Evolutionary conservation across 2,888 invertebrate species (phyloP), one percentile per base, ranked within the genome.

Genomic region (Eupithecia insigniata): DNA sequence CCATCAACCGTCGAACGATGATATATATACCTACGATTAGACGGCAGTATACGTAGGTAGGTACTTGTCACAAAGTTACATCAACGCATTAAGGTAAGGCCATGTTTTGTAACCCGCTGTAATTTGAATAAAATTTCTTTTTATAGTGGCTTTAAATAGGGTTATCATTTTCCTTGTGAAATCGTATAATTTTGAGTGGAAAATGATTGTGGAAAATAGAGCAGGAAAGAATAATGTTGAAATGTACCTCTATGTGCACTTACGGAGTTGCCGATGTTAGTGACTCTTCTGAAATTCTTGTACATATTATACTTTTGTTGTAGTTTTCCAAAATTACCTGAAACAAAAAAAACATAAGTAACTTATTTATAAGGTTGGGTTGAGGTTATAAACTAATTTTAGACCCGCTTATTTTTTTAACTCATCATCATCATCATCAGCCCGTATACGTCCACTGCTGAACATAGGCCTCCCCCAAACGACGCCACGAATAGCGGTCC

Each of bases 1-100:
- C 69, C 69, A 74, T 74, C 75, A 74, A 76, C 72, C 67, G 70
- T 73, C 66, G 76, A 76, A 71, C 71, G 43, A 22, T 66, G 72
- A 69, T 66, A 69, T 71, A 69, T 71, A 68, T 46, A 65, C 65
- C 65, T 46, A 68, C 66, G 58, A 66, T 74, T 71, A 67, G 30
- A 71, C 51, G 8, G 32, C 34, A 43, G n/a, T n/a, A 22, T 34
- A 70, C 66, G 66, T 62, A 39, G 4, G 30, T 58, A 60, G n/a
- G 30, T 34, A 70, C 72, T 72, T 66, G 70, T 71, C 62, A 71
- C 71, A 71, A n/a, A 22, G 70, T 74, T 71, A 67, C 71, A 64
- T 71, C 74, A 66, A 65, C 64, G 58, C 62, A 68, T 65, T 51
- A 55, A 55, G 39, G 66, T 32, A 26, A 58, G 64, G 43, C 36